Evolutionary conservation across 2,113 vertebrate genomes (phyloP).

Genomic region (Neopipo cinnamomea): DNA sequence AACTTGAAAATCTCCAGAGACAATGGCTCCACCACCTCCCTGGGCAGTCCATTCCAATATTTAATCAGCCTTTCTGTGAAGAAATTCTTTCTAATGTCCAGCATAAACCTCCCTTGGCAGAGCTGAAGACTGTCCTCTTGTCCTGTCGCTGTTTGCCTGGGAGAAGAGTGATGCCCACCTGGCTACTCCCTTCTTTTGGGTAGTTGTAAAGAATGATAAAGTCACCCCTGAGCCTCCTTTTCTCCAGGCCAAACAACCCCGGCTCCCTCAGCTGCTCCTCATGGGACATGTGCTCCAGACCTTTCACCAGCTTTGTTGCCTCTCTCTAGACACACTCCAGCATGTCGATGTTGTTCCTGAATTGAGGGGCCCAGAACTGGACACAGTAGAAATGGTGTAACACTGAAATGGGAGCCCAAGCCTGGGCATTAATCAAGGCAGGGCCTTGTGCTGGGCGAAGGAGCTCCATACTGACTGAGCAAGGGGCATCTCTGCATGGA

Average conservation of each 20-base stretch:
- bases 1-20: not conserved
- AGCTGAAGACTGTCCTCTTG: not conserved
- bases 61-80: not conserved
- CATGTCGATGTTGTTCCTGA: not conserved
- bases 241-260: not conserved
- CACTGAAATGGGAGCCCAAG: not conserved
- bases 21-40: not conserved
- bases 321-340: not conserved
- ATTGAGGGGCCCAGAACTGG: not conserved
- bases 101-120: not conserved
- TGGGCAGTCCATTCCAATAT: not conserved
- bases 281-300: not conserved
- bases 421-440: fast-evolving
- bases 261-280: not conserved
- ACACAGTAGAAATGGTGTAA: fast-evolving
- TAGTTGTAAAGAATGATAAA: fast-evolving
- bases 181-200: not conserved
- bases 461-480: fast-evolving
- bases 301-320: no score
- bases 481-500: fast-evolving
- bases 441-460: fast-evolving
- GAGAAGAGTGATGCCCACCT: not conserved
- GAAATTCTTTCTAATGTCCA: not conserved
- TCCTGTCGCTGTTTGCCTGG: not conserved
- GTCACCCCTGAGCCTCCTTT: no score